These are phyloP conservation scores for Pogonocherus hispidulus DNA, from an alignment of 2,888 invertebrate species.

Conservation along the genomic window DNA sequence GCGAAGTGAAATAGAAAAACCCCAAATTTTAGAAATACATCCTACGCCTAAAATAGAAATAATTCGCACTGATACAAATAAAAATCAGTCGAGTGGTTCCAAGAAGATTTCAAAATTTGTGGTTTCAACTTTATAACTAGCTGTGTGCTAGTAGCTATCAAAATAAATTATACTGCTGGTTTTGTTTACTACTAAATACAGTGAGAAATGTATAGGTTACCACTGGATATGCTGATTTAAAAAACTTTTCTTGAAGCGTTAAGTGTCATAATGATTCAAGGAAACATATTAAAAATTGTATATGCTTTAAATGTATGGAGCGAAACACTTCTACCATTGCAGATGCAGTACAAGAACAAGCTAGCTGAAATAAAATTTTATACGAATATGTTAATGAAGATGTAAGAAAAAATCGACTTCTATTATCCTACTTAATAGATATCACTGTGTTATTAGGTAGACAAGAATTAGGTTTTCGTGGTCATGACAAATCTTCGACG, in stretches of 20 bases:
- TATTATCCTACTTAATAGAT: slow-evolving; percentile 27
- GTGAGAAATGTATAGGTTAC: neutral
- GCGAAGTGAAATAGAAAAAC: no score
- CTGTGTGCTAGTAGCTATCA: no score
- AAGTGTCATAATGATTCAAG: neutral
- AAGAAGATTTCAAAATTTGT: no score
- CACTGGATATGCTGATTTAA: neutral
- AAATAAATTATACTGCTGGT: neutral
- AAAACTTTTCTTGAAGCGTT: neutral
- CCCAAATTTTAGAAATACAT: no score
- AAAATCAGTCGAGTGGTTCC: no score
- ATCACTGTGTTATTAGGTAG: slow-evolving; percentile 16
- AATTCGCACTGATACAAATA: no score
- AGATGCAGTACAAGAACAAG: neutral
- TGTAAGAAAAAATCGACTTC: slow-evolving; percentile 15
- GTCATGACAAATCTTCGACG: no score
- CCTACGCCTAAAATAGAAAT: no score
- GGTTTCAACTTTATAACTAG: no score
- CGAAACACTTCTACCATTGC: neutral
- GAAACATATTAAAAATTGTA: neutral
- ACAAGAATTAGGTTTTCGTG: slow-evolving; percentile 31
- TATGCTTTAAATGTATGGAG: neutral
- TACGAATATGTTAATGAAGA: slow-evolving; percentile 18
- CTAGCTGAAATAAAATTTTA: neutral
- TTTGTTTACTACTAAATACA: neutral